Evolutionary conservation across 2,888 invertebrate species (phyloP), one percentile per base, ranked within the genome.

Genomic region (Gonocerus acuteangulatus): DNA sequence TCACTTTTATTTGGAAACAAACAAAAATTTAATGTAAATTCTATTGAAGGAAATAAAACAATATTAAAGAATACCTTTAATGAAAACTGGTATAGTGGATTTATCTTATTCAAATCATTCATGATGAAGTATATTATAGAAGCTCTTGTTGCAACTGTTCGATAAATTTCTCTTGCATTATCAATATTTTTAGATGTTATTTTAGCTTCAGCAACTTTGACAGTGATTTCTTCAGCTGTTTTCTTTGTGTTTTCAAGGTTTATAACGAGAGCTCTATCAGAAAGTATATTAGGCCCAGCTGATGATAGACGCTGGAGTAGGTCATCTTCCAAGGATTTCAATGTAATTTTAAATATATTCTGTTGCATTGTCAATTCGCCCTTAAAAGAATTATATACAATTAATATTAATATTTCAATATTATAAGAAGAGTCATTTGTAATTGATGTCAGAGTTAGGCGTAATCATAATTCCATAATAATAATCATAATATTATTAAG

Each of bases 31-130:
- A n/a, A n/a, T n/a, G n/a, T n/a, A n/a, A n/a, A n/a, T n/a, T n/a
- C n/a, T n/a, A n/a, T n/a, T n/a, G n/a, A n/a, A n/a, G n/a, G n/a
- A 11, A 47, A 19, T 42, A 44, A 36, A 36, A 61, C n/a, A 18
- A 1, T 23, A 3, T 19, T 6, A 47, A 47, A 7, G n/a, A 1
- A 51, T 66, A 79, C 79, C 75, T 95, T 95, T 61, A 95, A 76
- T 0, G 95, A 95, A 76, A 95, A 95, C 74, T 95, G 94, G 75
- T 96, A 96, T 72, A 96, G 90, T 47, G 90, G 89, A 75, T 95
- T 93, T 70, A 95, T 93, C 74, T 90, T 90, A 76, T 86, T 83
- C 52, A 96, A 75, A 70, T 95, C 95, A 72, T 92, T 95, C 63
- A 96, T 77, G 65, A 95, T 90, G 73, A 96, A 96, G 74, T 95